phyloP scores from a whole-genome alignment of 2,888 invertebrate genomes.

The Emmelina monodactyla region DNA sequence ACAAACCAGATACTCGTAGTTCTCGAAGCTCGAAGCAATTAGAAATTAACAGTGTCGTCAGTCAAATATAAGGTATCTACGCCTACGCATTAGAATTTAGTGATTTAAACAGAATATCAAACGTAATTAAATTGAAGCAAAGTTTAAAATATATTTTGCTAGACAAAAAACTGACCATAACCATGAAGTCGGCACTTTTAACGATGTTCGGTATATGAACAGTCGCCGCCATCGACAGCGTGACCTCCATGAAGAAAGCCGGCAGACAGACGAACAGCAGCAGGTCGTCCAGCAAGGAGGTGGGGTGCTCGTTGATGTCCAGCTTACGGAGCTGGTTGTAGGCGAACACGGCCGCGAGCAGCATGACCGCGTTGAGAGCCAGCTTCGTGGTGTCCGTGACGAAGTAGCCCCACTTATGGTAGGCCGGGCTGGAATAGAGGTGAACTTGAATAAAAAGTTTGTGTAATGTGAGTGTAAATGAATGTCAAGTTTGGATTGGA shows the following conservation, averaged over 20 bases:
- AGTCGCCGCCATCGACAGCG: constrained; percentile 73
- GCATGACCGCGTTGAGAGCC: constrained; percentile 62
- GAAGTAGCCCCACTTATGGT: constrained; percentile 46
- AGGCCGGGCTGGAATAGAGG: constrained; percentile 56
- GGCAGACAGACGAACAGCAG: constrained; percentile 76
- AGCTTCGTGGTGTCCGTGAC: constrained; percentile 62
- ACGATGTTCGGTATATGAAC: constrained; percentile 56
- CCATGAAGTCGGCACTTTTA: constrained; percentile 54
- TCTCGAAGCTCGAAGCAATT: too few species aligned
- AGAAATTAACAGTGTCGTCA: too few species aligned
- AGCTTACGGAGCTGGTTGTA: constrained; percentile 71
- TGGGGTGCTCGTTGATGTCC: constrained; percentile 70
- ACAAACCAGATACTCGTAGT: too few species aligned
- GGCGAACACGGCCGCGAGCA: constrained; percentile 65
- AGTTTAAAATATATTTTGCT: too few species aligned
- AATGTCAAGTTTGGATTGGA: too few species aligned
- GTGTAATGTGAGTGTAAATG: too few species aligned
- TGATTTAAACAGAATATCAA: too few species aligned
- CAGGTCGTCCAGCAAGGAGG: constrained; percentile 73
- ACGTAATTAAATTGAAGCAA: too few species aligned
- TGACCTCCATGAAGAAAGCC: constrained; percentile 74
- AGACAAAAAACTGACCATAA: constrained; percentile 69
- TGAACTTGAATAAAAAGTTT: too few species aligned
- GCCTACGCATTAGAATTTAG: too few species aligned
- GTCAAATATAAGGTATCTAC: too few species aligned